Evolutionary conservation across 2,888 invertebrate genomes (phyloP).

Genomic region (Eristalis tenax): DNA sequence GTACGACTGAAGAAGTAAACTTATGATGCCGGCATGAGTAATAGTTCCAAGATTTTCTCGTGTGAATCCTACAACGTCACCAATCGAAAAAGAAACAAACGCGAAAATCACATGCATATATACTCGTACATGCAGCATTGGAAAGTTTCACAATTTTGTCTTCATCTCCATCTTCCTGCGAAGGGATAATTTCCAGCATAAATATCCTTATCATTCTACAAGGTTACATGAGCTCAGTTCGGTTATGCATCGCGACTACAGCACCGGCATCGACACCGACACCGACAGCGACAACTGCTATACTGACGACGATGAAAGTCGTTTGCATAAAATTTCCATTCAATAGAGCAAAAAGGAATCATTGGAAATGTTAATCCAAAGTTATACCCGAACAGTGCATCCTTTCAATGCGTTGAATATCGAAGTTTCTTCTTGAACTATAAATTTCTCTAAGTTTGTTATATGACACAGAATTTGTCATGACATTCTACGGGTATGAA

Average conservation of each 20-base stretch:
- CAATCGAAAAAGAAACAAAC: conserved; percentile 28
- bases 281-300: conserved; percentile 22
- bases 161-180: conserved; percentile 1
- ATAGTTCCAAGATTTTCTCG: conserved; percentile 63
- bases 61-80: conserved; percentile 45
- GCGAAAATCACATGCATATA: conserved; percentile 36
- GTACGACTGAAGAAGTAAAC: conserved; percentile 51
- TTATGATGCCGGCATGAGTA: conserved; percentile 62
- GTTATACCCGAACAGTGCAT: conserved; percentile 62
- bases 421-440: conserved; percentile 62
- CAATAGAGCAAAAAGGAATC: conserved; percentile 61
- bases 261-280: conserved; percentile 16
- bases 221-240: conserved; percentile 64
- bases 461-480: conserved; percentile 69
- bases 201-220: conserved; percentile 66
- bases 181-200: conserved; percentile 65
- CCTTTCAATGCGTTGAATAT: conserved; percentile 67
- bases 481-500: conserved; percentile 58
- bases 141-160: conserved; percentile 45
- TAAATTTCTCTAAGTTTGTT: conserved; percentile 63
- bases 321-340: conserved; percentile 71
- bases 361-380: conserved; percentile 70
- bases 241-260: conserved; percentile 63
- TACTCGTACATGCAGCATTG: conserved; percentile 7
- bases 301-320: conserved; percentile 61